These are phyloP conservation scores for Nasonia giraulti DNA, from an alignment of 1,140 invertebrate species.

Conservation along the genomic window DNA sequence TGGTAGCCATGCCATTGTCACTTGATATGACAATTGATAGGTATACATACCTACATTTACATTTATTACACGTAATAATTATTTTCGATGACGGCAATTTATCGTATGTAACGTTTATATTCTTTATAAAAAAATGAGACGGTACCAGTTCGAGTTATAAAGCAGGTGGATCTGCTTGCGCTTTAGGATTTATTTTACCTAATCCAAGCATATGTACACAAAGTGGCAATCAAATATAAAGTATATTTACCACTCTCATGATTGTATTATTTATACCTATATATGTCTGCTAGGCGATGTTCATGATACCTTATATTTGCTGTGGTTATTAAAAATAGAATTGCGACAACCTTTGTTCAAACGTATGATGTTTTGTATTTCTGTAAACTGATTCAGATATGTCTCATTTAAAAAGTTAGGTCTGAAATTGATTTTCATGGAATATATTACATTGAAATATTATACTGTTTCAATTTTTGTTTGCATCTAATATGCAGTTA, in stretches of 20 bases:
- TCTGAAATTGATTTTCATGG: no score
- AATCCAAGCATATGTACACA: constrained; percentile 5
- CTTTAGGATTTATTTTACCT: not conserved
- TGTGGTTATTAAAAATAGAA: not conserved
- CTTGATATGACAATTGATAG: not conserved
- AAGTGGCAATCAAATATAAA: constrained; percentile 18
- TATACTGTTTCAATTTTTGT: no score
- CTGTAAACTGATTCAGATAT: no score
- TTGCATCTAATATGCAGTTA: no score
- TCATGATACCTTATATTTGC: not conserved
- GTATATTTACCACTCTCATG: not conserved
- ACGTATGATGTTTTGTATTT: no score
- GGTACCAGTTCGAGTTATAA: constrained; percentile 7
- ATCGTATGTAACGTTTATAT: not conserved
- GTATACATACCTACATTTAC: not conserved
- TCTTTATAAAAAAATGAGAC: constrained; percentile 10
- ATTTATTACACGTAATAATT: not conserved
- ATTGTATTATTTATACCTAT: not conserved
- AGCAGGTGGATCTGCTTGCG: not conserved
- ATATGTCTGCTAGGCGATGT: no score
- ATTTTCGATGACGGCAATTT: not conserved
- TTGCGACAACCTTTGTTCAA: no score
- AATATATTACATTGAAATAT: no score
- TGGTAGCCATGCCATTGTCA: not conserved
- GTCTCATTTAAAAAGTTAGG: no score